A percentile compares a stretch with the other conserved stretches of the same genome.
phyloP scores from a whole-genome alignment of 1,140 invertebrate genomes.

The Drosophila obscura region DNA sequence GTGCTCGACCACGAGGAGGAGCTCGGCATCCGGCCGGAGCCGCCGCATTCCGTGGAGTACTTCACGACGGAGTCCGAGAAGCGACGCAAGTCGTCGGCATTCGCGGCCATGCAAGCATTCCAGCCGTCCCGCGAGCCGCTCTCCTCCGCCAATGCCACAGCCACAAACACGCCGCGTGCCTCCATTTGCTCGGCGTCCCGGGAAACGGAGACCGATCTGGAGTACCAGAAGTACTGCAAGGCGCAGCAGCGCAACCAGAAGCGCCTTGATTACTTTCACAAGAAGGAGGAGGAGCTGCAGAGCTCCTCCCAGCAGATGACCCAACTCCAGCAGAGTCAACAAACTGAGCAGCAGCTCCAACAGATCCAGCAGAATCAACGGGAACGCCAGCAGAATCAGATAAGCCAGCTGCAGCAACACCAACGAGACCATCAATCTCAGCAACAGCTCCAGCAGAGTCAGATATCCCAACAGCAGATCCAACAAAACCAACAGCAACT shows the following conservation, averaged over 20 bases:
- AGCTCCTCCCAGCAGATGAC: slow-evolving; percentile 11
- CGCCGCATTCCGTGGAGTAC: slow-evolving; percentile 60
- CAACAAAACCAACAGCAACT: slow-evolving; percentile 23
- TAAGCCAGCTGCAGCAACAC: slow-evolving; percentile 25
- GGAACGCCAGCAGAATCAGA: too few relatives aligned
- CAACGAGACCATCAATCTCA: slow-evolving; percentile 29
- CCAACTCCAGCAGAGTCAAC: slow-evolving; percentile 23
- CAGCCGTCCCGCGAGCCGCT: slow-evolving; percentile 78
- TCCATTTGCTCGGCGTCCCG: slow-evolving; percentile 54
- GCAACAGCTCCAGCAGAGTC: slow-evolving; percentile 3
- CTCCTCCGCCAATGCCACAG: slow-evolving; percentile 45
- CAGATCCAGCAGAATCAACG: slow-evolving; percentile 26
- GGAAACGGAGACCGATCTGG: slow-evolving; percentile 59
- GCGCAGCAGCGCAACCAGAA: slow-evolving; percentile 79
- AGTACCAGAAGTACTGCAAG: slow-evolving; percentile 73
- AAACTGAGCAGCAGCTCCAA: slow-evolving; percentile 43
- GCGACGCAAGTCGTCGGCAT: slow-evolving; percentile 70
- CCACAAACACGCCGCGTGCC: slow-evolving; percentile 55
- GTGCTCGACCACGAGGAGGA: slow-evolving; percentile 76
- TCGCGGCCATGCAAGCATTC: slow-evolving; percentile 83
- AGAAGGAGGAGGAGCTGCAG: slow-evolving; percentile 76
- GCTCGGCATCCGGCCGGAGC: slow-evolving; percentile 61
- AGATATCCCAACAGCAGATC: slow-evolving; percentile 31
- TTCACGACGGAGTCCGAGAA: slow-evolving; percentile 54
- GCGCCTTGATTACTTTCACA: slow-evolving; percentile 70